Conservation (phyloP, 1,140 invertebrate genomes). For the Luehdorfia chinensis region DNA sequence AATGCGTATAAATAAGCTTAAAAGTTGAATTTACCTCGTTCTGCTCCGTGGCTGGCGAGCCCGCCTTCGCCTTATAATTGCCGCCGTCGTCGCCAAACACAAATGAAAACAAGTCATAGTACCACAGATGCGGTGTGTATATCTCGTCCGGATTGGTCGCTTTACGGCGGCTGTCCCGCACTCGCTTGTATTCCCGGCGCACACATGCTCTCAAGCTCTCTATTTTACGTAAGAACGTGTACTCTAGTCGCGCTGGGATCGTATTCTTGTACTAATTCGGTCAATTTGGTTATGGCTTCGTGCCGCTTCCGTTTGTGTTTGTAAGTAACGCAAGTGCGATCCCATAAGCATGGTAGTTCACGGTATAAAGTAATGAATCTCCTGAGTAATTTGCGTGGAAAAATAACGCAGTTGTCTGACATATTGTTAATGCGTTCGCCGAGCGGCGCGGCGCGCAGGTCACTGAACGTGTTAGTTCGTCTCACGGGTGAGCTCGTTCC, state of each 20-base stretch:
- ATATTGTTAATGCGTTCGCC: conserved; percentile 42
- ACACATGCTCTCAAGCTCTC: conserved; percentile 61
- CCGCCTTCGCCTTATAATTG: conserved; percentile 18
- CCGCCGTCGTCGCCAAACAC: conserved; percentile 34
- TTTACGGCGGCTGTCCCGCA: conserved; percentile 36
- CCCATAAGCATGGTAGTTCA: conserved; percentile 52
- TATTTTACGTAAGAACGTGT: conserved; percentile 57
- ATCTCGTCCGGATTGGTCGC: conserved; percentile 36
- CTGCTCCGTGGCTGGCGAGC: conserved; percentile 24
- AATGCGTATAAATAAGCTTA: too few species aligned
- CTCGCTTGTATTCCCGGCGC: conserved; percentile 48
- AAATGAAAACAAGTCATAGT: conserved; percentile 54
- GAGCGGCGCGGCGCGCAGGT: conserved; percentile 61
- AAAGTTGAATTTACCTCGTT: too few species aligned
- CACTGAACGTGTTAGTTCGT: conserved; percentile 43
- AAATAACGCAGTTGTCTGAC: conserved; percentile 38
- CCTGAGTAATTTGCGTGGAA: conserved; percentile 51
- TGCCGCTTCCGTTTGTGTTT: conserved; percentile 51
- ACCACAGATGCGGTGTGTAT: conserved; percentile 55
- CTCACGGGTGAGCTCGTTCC: conserved; percentile 12
- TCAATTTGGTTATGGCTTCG: conserved; percentile 51
- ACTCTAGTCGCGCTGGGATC: conserved; percentile 52
- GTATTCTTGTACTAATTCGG: conserved; percentile 47
- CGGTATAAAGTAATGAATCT: conserved; percentile 53
- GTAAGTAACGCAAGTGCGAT: conserved; percentile 38